Evolutionary conservation across 2,888 invertebrate genomes (phyloP).

Genomic region (Phyto melanocephala): DNA sequence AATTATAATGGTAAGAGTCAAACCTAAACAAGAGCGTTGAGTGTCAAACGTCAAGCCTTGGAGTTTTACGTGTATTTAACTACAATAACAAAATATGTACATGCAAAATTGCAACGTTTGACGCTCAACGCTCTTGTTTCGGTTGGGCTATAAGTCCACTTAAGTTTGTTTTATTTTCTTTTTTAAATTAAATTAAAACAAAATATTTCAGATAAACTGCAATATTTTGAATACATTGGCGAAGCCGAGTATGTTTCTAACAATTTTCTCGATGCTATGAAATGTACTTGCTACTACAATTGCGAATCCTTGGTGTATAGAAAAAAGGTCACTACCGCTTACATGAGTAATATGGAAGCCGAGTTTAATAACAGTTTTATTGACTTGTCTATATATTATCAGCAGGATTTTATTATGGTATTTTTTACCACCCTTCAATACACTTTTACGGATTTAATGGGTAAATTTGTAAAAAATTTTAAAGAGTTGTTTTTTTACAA

Average conservation of each 20-base stretch:
- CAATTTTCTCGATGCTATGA: conserved; percentile 67
- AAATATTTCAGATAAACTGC: conserved; percentile 19
- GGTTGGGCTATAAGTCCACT: too few relatives aligned
- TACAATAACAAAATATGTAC: too few relatives aligned
- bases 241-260: conserved; percentile 69
- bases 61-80: too few relatives aligned
- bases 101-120: too few relatives aligned
- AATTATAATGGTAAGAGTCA: conserved; percentile 70
- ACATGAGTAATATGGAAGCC: conserved; percentile 41
- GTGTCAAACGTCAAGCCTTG: too few relatives aligned
- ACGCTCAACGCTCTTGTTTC: too few relatives aligned
- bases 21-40: too few relatives aligned
- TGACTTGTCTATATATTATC: conserved; percentile 76
- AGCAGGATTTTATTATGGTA: conserved; percentile 73
- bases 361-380: conserved; percentile 67
- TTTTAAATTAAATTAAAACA: background rate
- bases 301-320: conserved; percentile 73
- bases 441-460: conserved; percentile 78
- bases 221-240: conserved; percentile 67
- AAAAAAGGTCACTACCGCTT: conserved; percentile 67
- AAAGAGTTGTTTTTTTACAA: background rate
- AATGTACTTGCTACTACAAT: conserved; percentile 74
- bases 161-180: background rate
- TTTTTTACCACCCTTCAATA: conserved; percentile 78
- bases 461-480: conserved; percentile 67